Evolutionary conservation across 1,140 invertebrate species (phyloP), one percentile per base, ranked within the genome.

Genomic region (Agrypnia vestita): DNA sequence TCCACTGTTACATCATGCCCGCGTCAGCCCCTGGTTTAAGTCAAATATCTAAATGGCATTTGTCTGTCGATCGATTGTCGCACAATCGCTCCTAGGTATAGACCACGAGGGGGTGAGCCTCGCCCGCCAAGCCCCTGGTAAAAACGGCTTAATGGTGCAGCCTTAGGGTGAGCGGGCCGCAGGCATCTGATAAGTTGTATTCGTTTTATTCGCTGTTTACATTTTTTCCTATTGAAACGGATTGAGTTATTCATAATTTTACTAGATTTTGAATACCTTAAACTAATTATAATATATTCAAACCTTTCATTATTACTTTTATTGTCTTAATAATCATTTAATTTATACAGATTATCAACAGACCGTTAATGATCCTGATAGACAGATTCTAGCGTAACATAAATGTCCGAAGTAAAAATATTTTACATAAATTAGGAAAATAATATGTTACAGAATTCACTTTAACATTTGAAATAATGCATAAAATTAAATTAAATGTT

Each of bases 21-120:
- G 3, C 10, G 13, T 71, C 67, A 71, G 13, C 17, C 67, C 67
- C 46, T 46, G 43, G n/a, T 21, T 51, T 17, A 53, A 53, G 67
- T 71, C 67, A 71, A 71, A 71, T 71, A 71, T 71, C 67, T 51
- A 25, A 71, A 71, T 71, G 47, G 67, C 67, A 71, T 71, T 71
- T 71, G 67, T 71, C 67, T 53, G 46, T 71, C 47, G 46, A 71
- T 71, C 67, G 67, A 71, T 71, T 71, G 67, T 71, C 46, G 67
- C 67, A 51, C 67, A 71, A 71, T 71, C 67, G 51, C 67, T 71
- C 67, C 59, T 53, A 21, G 46, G 67, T 71, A 46, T 49, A 35
- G 25, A 35, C 25, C 25, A 35, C 25, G 25, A 1, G 25, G 25
- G 25, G 25, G 25, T 35, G 6, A 35, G 25, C 25, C 25, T 6